Conservation (phyloP, 2,113 vertebrate genomes). For the Fregetta grallaria region DNA sequence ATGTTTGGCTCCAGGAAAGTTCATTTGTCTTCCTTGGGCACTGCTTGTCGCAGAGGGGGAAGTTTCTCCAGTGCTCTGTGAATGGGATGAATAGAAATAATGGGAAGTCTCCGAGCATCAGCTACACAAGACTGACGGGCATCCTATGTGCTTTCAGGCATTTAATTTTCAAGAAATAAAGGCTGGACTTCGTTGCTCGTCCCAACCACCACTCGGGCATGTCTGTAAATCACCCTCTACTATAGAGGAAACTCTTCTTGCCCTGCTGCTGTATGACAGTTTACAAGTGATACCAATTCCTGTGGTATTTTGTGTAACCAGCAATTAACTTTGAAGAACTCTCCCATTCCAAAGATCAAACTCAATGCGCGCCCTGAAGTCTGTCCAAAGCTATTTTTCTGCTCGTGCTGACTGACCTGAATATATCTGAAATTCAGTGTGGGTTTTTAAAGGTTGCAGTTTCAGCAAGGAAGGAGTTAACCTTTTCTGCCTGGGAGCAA, state of each 20-base stretch:
- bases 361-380: not conserved
- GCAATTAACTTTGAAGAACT: not conserved
- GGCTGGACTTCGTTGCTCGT: not conserved
- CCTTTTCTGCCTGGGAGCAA: not conserved
- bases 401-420: not conserved
- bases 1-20: not conserved
- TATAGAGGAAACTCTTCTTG: not conserved
- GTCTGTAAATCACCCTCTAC: not conserved
- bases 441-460: not conserved
- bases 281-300: not conserved
- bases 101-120: not conserved
- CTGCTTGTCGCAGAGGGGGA: not conserved
- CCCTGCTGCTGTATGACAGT: not conserved
- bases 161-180: not conserved
- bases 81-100: not conserved
- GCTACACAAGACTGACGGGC: not conserved
- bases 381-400: not conserved
- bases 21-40: not conserved
- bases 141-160: not conserved
- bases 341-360: not conserved
- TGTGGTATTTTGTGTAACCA: not conserved
- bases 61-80: not conserved
- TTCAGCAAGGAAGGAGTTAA: conserved; percentile 7
- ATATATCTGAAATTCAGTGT: not conserved
- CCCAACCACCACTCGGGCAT: not conserved